Conservation (phyloP, 2,797 vertebrate genomes). For the Loris lydekkerianus region DNA sequence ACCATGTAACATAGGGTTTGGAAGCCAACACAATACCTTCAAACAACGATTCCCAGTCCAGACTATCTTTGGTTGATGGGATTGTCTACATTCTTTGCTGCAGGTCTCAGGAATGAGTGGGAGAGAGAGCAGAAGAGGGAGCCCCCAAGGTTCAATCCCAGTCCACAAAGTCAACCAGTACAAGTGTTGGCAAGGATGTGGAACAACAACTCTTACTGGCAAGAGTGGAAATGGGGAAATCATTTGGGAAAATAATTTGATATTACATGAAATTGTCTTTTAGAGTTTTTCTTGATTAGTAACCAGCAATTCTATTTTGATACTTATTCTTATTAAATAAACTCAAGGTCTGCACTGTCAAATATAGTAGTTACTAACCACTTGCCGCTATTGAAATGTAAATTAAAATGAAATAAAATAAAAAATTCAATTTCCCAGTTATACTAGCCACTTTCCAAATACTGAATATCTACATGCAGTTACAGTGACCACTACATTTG, state of each 20-base stretch:
- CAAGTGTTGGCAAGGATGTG: background rate
- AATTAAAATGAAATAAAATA: background rate
- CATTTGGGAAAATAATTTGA: background rate
- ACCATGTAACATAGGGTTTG: background rate
- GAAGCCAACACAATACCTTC: background rate
- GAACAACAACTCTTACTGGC: background rate
- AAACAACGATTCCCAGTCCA: background rate
- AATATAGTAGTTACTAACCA: background rate
- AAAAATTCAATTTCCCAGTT: background rate
- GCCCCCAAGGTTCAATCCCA: background rate
- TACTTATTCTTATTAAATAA: background rate
- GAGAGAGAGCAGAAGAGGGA: background rate
- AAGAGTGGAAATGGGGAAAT: conserved; percentile 5
- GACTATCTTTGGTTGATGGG: background rate
- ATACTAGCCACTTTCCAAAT: background rate
- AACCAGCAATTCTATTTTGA: background rate
- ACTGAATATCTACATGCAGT: background rate
- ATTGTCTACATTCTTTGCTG: background rate
- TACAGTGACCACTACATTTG: background rate
- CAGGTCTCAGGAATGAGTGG: background rate
- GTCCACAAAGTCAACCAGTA: background rate
- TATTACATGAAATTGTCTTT: background rate
- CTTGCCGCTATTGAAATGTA: background rate
- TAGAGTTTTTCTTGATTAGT: background rate
- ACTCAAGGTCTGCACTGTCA: background rate